Evolutionary conservation across 2,888 invertebrate genomes (phyloP).

Genomic region (Syrista parreyssii): DNA sequence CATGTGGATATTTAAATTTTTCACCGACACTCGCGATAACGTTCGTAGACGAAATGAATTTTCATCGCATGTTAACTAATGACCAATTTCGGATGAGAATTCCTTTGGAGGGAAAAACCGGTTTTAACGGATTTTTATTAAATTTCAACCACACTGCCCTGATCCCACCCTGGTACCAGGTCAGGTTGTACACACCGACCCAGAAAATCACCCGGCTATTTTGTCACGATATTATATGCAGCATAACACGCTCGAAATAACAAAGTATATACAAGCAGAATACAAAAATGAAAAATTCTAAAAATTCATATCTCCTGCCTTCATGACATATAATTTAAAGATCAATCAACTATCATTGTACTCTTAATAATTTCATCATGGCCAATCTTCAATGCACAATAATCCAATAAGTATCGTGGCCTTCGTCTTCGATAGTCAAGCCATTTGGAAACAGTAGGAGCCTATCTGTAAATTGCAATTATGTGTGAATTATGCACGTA

Average conservation of each 20-base stretch:
- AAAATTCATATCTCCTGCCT: neutral
- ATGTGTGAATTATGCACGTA: neutral
- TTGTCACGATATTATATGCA: neutral
- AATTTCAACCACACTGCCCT: slow-evolving; percentile 11
- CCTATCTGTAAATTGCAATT: neutral
- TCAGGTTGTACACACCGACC: neutral
- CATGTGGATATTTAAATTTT: neutral
- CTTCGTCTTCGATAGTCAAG: neutral
- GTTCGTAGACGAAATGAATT: neutral
- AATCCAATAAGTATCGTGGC: neutral
- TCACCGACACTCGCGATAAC: neutral
- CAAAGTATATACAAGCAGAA: neutral
- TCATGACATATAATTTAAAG: neutral
- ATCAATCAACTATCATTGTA: neutral
- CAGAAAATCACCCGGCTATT: neutral
- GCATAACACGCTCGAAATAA: neutral
- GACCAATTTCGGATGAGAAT: neutral
- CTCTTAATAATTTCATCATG: neutral
- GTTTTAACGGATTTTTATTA: slow-evolving; percentile 37
- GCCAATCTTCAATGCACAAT: neutral
- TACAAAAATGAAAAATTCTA: neutral
- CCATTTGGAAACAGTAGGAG: neutral
- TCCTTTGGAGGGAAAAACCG: slow-evolving; percentile 28
- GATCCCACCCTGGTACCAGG: neutral
- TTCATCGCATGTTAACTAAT: neutral